Evolutionary conservation across 2,797 vertebrate species (phyloP), one percentile per base, ranked within the genome.

Genomic region (Sarcoramphus papa): DNA sequence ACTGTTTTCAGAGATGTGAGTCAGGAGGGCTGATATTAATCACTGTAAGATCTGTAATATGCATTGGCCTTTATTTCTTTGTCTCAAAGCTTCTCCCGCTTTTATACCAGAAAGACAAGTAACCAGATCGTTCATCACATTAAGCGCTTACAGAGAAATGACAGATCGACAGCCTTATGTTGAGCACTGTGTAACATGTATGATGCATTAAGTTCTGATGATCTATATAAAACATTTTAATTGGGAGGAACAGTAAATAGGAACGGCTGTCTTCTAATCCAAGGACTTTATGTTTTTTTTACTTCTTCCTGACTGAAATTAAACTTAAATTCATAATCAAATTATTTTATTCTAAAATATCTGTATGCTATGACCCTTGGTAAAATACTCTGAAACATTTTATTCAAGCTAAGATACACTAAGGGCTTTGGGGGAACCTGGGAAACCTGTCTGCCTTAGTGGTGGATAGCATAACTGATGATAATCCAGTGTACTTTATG

Each of bases 41-140:
- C 50, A 50, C 90, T 89, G 72, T 81, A 41, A 78, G 79, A 83
- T 87, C 70, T 14, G 4, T 87, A 70, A 81, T 77, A 56, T 33
- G 54, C 43, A 8, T 56, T 90, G 86, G 85, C 83, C 70, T 97
- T 94, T 94, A 83, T 94, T 91, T 89, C 85, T 95, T 86, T 96
- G 91, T 97, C 73, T 96, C 78, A 88, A 79, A 96, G 86, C 77
- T 93, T 90, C 75, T 87, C 27, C 57, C 18, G 67, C 89, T 81
- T 82, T 95, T 80, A 54, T 84, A 78, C 53, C 83, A 96, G 91
- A 62, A 93, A 95, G 91, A 82, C 74, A 73, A 87, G 54, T 80
- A 94, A 95, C 86, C 87, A 56, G 85, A 64, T 89, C 90, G n/a
- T 97, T 76, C 88, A 68, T 95, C 83, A 93, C 53, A 33, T 84